Base-by-base conservation (phyloP, 2,113 vertebrate species). In the Lepisosteus osseus region DNA sequence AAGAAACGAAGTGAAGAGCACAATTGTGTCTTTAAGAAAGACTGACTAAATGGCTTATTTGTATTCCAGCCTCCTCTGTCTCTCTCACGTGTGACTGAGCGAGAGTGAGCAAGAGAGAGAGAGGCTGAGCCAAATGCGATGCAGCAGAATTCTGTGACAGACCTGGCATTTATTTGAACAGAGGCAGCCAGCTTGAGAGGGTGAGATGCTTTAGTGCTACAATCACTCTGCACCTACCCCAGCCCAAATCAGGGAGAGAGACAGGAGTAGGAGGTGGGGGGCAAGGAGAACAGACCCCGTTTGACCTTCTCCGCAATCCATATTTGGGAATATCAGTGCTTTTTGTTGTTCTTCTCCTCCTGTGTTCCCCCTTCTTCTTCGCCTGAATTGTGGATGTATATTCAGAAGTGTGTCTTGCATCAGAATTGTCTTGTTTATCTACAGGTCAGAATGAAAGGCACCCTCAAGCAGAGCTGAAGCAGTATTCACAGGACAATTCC, bases 1-100 rank as follows among this genome's bases (percentile, higher is more conserved):
- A 67, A 54, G 65, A 61, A 69, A 76, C 45, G 74, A 76, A 82
- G 65, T 73, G 43, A 61, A 78, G 79, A 79, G 77, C 77, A 90
- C 88, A 92, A 88, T 86, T 82, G 78, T 57, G 74, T 88, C 84
- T 89, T 92, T 90, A 88, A 90, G 84, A 73, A 75, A 83, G 78
- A 77, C 68, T 70, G 72, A 72, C 70, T 79, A 75, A 76, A 86
- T 70, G 81, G 71, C 86, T 82, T 78, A 92, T 92, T 92, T 89
- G 88, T 90, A 91, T 92, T 89, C 90, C 43, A 56, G 79, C 74
- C 85, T 79, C 79, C 77, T 72, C 72, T 64, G 77, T 72, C 75
- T 76, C 80, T 82, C 82, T 89, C 82, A 84, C 78, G 77, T 88
- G 86, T 87, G 86, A 81, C 85, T 84, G 87, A 87, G 84, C 61